A percentile compares a stretch with the other conserved stretches of the same genome.
Conservation (phyloP, 2,113 vertebrate species). For the Myiopsitta monachus region DNA sequence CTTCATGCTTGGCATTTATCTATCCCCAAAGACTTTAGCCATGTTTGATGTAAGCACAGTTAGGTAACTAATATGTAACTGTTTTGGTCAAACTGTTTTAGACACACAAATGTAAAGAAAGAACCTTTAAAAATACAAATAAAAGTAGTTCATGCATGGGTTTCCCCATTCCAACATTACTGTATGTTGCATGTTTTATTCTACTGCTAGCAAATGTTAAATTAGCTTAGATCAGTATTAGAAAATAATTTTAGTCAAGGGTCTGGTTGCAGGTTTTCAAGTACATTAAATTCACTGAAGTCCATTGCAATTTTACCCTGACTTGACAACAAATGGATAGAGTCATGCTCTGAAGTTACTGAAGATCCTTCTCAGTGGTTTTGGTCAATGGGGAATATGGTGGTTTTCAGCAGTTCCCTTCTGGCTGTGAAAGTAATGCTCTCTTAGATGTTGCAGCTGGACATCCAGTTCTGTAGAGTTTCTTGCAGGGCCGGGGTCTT, state of each 20-base stretch:
- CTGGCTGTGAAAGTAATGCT: not conserved
- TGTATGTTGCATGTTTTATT: not conserved
- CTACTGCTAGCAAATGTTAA: not conserved
- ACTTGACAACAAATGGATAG: not conserved
- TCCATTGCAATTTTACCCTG: not conserved
- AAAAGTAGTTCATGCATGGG: too few species aligned
- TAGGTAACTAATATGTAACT: not conserved
- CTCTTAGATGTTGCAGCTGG: not conserved
- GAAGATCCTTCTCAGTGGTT: not conserved
- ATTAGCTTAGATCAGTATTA: not conserved
- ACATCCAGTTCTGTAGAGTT: not conserved
- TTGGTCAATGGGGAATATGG: not conserved
- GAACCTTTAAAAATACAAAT: not conserved
- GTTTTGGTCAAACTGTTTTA: not conserved
- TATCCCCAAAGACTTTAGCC: not conserved
- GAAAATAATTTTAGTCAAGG: not conserved
- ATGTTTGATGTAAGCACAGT: not conserved
- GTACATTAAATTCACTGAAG: not conserved
- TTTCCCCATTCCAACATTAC: too few species aligned
- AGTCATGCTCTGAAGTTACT: not conserved
- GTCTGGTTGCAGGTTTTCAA: not conserved
- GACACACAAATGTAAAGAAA: not conserved
- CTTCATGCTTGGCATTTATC: not conserved
- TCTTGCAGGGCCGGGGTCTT: not conserved
- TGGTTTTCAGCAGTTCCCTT: not conserved